Evolutionary conservation across 2,797 vertebrate genomes (phyloP).

Genomic region (Channa striata): DNA sequence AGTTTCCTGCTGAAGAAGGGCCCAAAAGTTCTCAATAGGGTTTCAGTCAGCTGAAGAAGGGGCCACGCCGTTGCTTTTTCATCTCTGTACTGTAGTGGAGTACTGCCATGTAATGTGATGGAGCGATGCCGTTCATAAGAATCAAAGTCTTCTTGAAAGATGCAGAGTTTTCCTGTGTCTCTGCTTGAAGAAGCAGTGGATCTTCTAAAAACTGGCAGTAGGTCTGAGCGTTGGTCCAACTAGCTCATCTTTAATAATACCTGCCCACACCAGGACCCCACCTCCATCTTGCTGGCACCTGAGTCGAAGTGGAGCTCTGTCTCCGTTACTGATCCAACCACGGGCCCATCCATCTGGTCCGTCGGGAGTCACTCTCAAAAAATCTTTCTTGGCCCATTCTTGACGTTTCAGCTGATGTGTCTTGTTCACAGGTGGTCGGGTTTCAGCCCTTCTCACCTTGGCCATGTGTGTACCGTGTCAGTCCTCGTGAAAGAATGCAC

Average conservation of each 20-base stretch:
- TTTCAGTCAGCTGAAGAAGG: too few species aligned
- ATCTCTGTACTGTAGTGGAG: not conserved
- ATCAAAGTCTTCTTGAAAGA: not conserved
- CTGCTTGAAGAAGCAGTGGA: not conserved
- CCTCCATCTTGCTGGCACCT: not conserved
- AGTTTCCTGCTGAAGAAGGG: too few species aligned
- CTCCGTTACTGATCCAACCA: not conserved
- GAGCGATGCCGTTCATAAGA: not conserved
- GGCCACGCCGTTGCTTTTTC: too few species aligned
- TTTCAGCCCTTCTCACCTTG: too few species aligned
- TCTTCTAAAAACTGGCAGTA: not conserved
- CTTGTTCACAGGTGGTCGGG: not conserved
- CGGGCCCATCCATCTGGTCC: not conserved
- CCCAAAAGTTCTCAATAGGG: too few species aligned
- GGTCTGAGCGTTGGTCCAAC: not conserved
- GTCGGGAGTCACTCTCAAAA: not conserved
- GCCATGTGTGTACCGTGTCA: too few species aligned
- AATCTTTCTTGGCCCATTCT: not conserved
- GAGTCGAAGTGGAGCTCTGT: not conserved
- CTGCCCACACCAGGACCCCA: not conserved
- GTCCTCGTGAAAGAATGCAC: too few species aligned
- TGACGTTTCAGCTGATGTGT: too few species aligned
- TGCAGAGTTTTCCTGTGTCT: too few species aligned
- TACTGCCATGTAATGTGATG: not conserved
- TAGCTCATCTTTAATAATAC: not conserved